Conservation (phyloP, 2,888 invertebrate species). For the Caenorhabditis sp. region DNA sequence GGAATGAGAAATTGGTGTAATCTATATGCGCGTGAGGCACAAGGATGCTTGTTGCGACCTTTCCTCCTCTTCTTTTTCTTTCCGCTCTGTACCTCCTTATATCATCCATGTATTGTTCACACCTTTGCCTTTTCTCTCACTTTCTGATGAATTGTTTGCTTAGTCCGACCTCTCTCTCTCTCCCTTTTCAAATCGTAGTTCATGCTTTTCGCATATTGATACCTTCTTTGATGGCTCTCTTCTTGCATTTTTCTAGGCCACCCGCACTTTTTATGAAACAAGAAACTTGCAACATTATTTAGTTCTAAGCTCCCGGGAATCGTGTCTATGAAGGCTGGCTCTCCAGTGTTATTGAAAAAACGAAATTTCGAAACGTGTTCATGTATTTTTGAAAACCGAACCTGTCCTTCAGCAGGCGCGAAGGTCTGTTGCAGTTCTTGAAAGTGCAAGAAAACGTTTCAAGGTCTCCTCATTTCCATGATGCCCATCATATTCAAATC, state of each 20-base stretch:
- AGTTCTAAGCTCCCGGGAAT: too few relatives aligned
- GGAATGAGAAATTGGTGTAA: constrained; percentile 60
- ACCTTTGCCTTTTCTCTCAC: constrained; percentile 40
- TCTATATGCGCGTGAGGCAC: constrained; percentile 56
- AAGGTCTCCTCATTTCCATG: too few relatives aligned
- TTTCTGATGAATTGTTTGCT: constrained; percentile 57
- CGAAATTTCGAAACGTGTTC: too few relatives aligned
- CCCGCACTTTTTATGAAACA: constrained; percentile 13
- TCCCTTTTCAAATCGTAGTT: constrained; percentile 24
- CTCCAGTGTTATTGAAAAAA: too few relatives aligned
- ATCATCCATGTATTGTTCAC: constrained; percentile 59
- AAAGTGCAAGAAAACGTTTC: too few relatives aligned
- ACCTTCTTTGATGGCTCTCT: constrained; percentile 38
- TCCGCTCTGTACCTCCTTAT: constrained; percentile 27
- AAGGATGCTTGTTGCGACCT: constrained; percentile 49
- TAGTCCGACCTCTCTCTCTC: constrained; percentile 38
- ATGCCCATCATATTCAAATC: too few relatives aligned
- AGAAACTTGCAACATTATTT: background rate
- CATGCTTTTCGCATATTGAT: constrained; percentile 59
- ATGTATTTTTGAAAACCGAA: too few relatives aligned
- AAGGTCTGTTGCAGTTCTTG: too few relatives aligned
- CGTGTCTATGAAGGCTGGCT: too few relatives aligned
- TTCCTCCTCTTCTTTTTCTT: constrained; percentile 18
- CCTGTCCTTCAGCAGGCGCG: too few relatives aligned
- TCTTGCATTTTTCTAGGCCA: constrained; percentile 11